These are phyloP conservation scores for Acanthis flammea DNA, from an alignment of 2,797 vertebrate species.

Conservation along the genomic window DNA sequence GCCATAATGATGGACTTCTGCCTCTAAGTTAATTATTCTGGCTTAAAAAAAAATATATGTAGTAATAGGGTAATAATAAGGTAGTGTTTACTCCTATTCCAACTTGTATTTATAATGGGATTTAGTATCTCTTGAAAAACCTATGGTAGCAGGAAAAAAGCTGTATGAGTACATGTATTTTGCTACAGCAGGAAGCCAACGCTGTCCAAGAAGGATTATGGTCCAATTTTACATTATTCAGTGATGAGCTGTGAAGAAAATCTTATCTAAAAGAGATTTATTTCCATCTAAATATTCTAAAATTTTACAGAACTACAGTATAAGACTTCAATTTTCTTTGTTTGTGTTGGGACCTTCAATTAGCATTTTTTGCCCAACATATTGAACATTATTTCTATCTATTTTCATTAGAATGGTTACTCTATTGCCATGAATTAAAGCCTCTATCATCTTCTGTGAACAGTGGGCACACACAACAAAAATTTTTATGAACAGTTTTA, in stretches of 20 bases:
- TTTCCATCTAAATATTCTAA: neutral
- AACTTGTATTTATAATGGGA: neutral
- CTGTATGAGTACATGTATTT: neutral
- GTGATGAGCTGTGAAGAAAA: neutral
- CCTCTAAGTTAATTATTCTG: neutral
- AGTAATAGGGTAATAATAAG: neutral
- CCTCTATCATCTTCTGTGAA: neutral
- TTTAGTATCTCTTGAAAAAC: neutral
- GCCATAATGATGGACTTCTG: neutral
- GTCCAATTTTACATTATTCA: neutral
- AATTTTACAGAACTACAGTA: neutral
- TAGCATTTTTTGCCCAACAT: neutral
- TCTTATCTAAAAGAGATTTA: neutral
- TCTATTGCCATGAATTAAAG: neutral
- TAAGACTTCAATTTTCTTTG: neutral
- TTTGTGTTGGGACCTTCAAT: neutral
- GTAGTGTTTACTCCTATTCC: neutral
- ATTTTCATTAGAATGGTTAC: neutral
- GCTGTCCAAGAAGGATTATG: neutral
- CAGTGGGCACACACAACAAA: neutral
- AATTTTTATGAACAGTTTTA: neutral
- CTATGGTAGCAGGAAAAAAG: neutral
- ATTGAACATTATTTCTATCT: neutral
- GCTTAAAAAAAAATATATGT: neutral
- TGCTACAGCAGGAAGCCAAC: neutral